A percentile compares a stretch with the other conserved stretches of the same genome.
Evolutionary conservation across 2,113 vertebrate genomes (phyloP).

Genomic region (Syngnathus scovelli): DNA sequence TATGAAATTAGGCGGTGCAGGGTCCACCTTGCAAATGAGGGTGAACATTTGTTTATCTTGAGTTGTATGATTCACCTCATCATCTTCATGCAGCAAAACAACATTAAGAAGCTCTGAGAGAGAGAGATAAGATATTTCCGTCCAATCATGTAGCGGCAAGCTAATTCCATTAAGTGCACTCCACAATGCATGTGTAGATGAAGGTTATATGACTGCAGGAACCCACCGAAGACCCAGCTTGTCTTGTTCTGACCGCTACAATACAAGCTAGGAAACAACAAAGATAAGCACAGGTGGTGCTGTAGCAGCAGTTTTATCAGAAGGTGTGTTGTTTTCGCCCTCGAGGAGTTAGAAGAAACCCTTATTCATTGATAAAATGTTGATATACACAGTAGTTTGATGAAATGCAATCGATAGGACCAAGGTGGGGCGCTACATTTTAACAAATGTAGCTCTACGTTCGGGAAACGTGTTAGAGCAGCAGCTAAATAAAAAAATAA

Average conservation of each 20-base stretch:
- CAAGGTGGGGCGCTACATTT: too few species aligned
- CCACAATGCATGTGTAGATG: neutral
- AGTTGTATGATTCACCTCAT: constrained; percentile 2
- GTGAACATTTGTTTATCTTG: neutral
- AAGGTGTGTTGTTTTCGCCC: neutral
- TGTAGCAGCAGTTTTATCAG: neutral
- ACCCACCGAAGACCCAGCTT: neutral
- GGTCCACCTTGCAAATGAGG: constrained; percentile 8
- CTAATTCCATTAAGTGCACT: neutral
- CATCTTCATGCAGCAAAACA: constrained; percentile 1
- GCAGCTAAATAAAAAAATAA: too few species aligned
- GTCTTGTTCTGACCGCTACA: neutral
- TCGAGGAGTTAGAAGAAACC: too few species aligned
- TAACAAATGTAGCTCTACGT: too few species aligned
- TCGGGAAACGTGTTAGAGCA: too few species aligned
- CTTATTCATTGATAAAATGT: too few species aligned
- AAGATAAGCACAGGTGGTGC: neutral
- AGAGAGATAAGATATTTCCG: neutral
- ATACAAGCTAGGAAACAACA: neutral
- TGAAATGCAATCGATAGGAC: too few species aligned
- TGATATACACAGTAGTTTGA: too few species aligned
- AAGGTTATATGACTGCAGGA: neutral
- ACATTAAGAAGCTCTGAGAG: neutral
- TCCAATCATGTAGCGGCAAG: neutral
- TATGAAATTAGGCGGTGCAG: neutral